Evolutionary conservation across 2,797 vertebrate species (phyloP), one percentile per base, ranked within the genome.

Genomic region (Acanthopagrus latus): DNA sequence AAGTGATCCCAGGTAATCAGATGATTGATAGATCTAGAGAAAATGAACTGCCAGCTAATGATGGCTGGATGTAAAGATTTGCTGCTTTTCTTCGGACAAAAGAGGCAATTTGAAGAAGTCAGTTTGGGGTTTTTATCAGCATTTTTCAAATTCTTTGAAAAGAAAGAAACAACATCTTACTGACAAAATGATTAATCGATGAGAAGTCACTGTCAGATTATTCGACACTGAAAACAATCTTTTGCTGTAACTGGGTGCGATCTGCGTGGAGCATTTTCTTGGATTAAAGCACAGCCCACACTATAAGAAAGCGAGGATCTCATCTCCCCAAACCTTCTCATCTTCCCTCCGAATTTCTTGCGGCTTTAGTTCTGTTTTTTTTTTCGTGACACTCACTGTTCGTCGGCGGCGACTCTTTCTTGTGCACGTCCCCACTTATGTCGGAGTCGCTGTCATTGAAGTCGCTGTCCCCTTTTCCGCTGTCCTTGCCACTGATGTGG

Each of bases 401-500:
- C n/a, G 87, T 91, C 13, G 93, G 90, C 0, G 90, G 90, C 56
- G 96, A 96, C 71, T 99, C 98, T 85, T 97, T 99, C 88, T 97
- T 99, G 84, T 97, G 93, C 33, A 96, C 97, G 51, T 98, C 97
- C 64, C 96, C 97, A 1, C 98, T 99, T 85, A 99, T 96, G 89
- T 99, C 98, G 0, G 98, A 99, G 72, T 99, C 98, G 0, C 98
- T 99, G 96, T 99, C 98, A 0, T 99, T 99, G 91, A 98, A 97
- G 93, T 99, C 98, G 2, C 98, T 99, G 94, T 99, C 98, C 0
- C 98, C 98, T 91, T 99, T 99, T 13, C 98, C 98, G 0, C 98
- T 99, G 93, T 99, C 98, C 92, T 99, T 99, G 57, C 98, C 98
- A 0, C 98, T 99, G 93, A 99, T 98, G 87, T 99, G 97, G 0